Percentiles rank a stretch among this genome's conserved stretches.
Conservation (phyloP, 2,888 invertebrate genomes). For the Aleiodes testaceus region DNA sequence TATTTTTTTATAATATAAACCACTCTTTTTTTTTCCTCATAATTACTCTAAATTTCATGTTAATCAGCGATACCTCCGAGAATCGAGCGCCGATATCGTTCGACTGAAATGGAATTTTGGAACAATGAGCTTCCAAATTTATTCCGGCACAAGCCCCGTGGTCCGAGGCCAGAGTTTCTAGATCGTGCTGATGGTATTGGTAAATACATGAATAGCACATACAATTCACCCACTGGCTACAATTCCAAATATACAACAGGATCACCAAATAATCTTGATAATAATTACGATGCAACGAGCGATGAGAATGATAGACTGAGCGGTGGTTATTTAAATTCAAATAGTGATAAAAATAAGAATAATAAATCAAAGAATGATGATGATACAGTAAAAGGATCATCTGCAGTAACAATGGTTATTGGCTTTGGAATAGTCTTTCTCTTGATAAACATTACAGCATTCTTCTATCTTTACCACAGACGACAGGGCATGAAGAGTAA, state of each 20-base stretch:
- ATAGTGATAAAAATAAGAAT: constrained; percentile 62
- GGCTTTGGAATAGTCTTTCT: constrained; percentile 81
- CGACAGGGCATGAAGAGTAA: constrained; percentile 76
- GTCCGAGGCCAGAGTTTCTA: constrained; percentile 61
- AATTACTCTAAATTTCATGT: background rate
- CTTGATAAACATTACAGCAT: constrained; percentile 82
- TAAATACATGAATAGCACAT: constrained; percentile 57
- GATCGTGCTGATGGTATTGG: constrained; percentile 62
- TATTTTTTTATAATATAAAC: background rate
- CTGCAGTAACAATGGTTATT: constrained; percentile 72
- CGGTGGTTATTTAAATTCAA: constrained; percentile 30
- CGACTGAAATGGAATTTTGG: constrained; percentile 88
- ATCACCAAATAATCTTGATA: constrained; percentile 36
- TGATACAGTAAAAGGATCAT: constrained; percentile 69
- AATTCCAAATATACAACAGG: constrained; percentile 42
- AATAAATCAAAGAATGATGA: constrained; percentile 70
- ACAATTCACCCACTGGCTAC: constrained; percentile 52
- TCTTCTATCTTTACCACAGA: constrained; percentile 80
- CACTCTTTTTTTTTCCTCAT: background rate
- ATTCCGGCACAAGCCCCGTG: constrained; percentile 73
- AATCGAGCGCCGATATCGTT: constrained; percentile 83
- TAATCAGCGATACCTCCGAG: constrained; percentile 83
- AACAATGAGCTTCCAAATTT: constrained; percentile 85
- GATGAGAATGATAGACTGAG: constrained; percentile 35
- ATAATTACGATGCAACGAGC: constrained; percentile 39